Conservation (phyloP, 2,113 vertebrate species). For the Tenebrosternarchus preto region DNA sequence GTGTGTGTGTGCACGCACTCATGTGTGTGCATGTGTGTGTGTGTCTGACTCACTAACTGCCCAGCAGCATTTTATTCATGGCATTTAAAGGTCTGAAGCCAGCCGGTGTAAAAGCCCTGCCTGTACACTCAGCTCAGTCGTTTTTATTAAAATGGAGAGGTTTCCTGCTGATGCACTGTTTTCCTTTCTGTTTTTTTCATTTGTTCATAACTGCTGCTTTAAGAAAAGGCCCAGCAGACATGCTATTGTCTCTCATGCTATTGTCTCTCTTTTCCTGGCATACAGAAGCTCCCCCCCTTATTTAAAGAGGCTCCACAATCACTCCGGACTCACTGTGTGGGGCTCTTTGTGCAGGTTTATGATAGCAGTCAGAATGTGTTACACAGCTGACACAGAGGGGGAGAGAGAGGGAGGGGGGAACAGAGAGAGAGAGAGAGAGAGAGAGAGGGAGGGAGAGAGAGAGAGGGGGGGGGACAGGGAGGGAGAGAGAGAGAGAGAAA, state of each 20-base stretch:
- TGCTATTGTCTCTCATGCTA: no score
- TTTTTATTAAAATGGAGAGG: conserved; percentile 62
- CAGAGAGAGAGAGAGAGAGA: neutral
- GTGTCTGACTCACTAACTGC: conserved; percentile 3
- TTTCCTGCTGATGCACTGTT: conserved; percentile 71
- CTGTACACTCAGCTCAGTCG: conserved; percentile 69
- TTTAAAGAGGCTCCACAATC: conserved; percentile 81
- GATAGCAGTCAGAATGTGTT: conserved; percentile 57
- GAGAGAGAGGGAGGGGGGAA: neutral
- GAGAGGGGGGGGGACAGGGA: neutral
- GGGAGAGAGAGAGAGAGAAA: conserved; percentile 20
- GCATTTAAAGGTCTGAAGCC: conserved; percentile 32
- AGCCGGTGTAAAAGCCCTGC: conserved; percentile 55
- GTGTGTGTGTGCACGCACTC: neutral
- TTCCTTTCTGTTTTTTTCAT: conserved; percentile 59
- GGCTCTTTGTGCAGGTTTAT: conserved; percentile 61
- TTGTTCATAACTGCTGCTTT: neutral
- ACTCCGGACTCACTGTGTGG: conserved; percentile 66
- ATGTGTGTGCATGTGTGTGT: neutral
- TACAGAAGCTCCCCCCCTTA: no score
- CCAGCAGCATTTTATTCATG: conserved; percentile 16
- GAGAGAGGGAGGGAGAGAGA: neutral
- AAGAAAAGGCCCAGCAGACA: conserved; percentile 15
- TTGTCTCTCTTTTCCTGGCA: conserved; percentile 64
- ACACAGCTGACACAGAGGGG: neutral